Base-by-base conservation (phyloP, 1,140 invertebrate genomes). In the Leptoteleia sp. region DNA sequence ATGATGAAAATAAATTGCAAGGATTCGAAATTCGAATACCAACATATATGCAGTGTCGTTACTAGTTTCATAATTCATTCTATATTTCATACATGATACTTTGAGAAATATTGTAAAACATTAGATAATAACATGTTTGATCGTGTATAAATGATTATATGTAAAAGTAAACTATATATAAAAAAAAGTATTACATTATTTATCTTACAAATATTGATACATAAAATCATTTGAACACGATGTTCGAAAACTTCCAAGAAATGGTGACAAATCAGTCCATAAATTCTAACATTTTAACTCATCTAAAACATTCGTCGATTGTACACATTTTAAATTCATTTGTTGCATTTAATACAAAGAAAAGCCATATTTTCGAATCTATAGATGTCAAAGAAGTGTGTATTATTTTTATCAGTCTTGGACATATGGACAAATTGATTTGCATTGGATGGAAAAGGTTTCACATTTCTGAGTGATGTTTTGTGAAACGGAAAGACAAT, bases 1-100 rank as follows among this genome's bases (percentile, higher is more conserved):
- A 75, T 54, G 68, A 25, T 42, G 11, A 79, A 82, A 83, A 76
- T 76, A 79, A 65, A 82, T 42, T 76, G 73, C 78, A 81, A 43
- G 82, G 76, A 84, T 84, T 85, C 85, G 79, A 84, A 84, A 77
- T 83, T 83, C 81, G 71, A 79, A 83, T 83, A 37, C 68, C 81
- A 80, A 67, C 17, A 45, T 68, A 40, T 35, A 40, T 42, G 13
- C 43, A 33, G 27, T 59, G 54, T 59, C 54, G 16, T 29, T 59
- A 17, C 13, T 76, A 71, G 42, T 40, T 68, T 65, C 37, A 22
- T 33, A 59, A 27, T 62, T 52, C 0, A 38, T 40, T 50, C 12
- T 35, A 25, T 33, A 57, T 40, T 54, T 37, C 17, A 38, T 38
- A 54, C 38, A 12, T n/a, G n/a, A 25, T 48, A 16, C 27, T 48